Percentiles rank a stretch among this genome's conserved stretches.
phyloP scores from a whole-genome alignment of 2,888 invertebrate genomes.

The Lacanobia oleracea region DNA sequence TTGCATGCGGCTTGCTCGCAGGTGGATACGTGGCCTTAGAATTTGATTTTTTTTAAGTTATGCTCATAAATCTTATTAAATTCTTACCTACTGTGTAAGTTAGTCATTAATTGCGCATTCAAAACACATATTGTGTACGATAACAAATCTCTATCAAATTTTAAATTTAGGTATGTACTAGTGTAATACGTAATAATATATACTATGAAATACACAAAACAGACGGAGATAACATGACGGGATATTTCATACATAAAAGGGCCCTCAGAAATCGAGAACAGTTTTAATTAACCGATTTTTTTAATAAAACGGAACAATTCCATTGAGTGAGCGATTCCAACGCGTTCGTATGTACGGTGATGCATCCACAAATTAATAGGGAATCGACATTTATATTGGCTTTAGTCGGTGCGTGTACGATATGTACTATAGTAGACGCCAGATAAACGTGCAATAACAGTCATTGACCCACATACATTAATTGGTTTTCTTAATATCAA shows the following conservation, averaged over 20 bases:
- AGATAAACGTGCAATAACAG: too few relatives aligned
- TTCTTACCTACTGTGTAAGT: not conserved
- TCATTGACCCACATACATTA: too few relatives aligned
- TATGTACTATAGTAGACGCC: not conserved
- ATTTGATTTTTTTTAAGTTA: not conserved
- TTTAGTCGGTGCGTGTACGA: constrained; percentile 4
- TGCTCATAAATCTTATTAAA: not conserved
- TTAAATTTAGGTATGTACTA: not conserved
- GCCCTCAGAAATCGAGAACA: not conserved
- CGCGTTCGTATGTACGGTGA: constrained; percentile 2
- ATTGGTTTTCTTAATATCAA: too few relatives aligned
- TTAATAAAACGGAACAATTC: not conserved
- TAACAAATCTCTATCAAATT: not conserved
- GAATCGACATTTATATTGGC: constrained; percentile 6
- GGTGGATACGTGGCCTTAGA: too few relatives aligned
- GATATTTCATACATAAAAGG: not conserved
- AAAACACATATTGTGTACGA: not conserved
- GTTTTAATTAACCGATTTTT: not conserved
- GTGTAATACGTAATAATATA: not conserved
- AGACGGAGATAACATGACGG: not conserved
- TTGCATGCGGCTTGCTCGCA: too few relatives aligned
- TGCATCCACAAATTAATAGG: not conserved
- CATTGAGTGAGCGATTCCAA: not conserved
- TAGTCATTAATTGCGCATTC: not conserved
- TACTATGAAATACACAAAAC: not conserved